Evolutionary conservation across 2,113 vertebrate species (phyloP).

Genomic region (Meles meles): DNA sequence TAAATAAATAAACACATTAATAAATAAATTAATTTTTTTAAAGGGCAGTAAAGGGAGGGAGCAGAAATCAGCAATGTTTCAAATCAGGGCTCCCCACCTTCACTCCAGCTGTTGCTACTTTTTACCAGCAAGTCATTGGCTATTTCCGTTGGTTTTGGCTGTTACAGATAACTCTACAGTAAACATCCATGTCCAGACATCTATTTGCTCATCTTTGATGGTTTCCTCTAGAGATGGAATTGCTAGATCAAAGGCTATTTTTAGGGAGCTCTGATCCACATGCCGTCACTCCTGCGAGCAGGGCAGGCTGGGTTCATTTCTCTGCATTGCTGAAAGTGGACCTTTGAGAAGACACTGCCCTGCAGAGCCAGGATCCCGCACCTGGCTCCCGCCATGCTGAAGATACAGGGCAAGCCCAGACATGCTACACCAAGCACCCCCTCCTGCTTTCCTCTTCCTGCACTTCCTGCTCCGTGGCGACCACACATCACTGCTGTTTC

Average conservation of each 20-base stretch:
- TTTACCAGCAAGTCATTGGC: not conserved
- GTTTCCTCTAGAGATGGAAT: not conserved
- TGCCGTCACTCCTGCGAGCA: not conserved
- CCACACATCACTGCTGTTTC: not conserved
- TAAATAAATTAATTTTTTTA: too few species aligned
- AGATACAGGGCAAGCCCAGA: not conserved
- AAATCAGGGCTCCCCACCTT: not conserved
- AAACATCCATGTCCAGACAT: not conserved
- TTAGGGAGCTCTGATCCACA: not conserved
- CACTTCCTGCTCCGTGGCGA: not conserved
- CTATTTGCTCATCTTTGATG: not conserved
- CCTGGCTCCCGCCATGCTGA: not conserved
- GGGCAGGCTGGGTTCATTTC: not conserved
- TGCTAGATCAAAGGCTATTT: not conserved
- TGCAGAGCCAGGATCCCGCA: not conserved
- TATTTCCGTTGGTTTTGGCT: not conserved
- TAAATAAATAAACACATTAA: too few species aligned
- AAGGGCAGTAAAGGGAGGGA: not conserved
- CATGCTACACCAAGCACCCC: not conserved
- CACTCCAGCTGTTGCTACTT: not conserved
- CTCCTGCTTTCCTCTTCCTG: fast-evolving
- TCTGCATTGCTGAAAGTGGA: not conserved
- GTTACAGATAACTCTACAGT: not conserved
- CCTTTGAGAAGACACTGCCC: not conserved
- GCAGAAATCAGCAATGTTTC: not conserved